A percentile compares a stretch with the other conserved stretches of the same genome.
phyloP scores from a whole-genome alignment of 2,888 invertebrate species.

The Leuctra nigra region DNA sequence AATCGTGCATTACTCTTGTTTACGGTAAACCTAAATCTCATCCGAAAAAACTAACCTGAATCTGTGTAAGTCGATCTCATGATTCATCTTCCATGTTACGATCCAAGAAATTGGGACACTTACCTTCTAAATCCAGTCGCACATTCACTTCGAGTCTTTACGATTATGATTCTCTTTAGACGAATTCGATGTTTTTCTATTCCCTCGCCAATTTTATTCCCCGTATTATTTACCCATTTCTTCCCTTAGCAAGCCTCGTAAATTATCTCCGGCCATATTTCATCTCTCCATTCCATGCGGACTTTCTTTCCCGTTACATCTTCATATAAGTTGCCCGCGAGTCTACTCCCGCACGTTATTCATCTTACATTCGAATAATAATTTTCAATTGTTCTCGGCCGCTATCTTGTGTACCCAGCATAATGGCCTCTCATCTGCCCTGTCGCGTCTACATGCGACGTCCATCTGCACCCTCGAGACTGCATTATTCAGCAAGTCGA shows the following conservation, averaged over 20 bases:
- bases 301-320: background rate
- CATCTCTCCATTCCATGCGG: background rate
- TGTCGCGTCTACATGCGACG: too few species aligned
- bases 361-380: conserved; percentile 11
- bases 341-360: background rate
- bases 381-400: conserved; percentile 4
- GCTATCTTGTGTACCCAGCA: conserved; percentile 12
- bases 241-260: background rate
- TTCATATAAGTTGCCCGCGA: background rate
- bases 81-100: too few species aligned
- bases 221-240: conserved; percentile 14
- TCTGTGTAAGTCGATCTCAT: too few species aligned
- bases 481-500: conserved; percentile 2
- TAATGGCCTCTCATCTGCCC: too few species aligned
- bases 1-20: too few species aligned
- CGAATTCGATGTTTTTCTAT: background rate
- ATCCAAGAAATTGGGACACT: too few species aligned
- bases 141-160: too few species aligned
- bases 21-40: too few species aligned
- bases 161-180: too few species aligned
- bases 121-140: too few species aligned
- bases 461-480: too few species aligned
- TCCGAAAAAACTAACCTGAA: too few species aligned
- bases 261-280: conserved; percentile 3
- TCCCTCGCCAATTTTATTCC: background rate